Base-by-base conservation (phyloP, 2,888 invertebrate species). In the Pantelozetes paolii region DNA sequence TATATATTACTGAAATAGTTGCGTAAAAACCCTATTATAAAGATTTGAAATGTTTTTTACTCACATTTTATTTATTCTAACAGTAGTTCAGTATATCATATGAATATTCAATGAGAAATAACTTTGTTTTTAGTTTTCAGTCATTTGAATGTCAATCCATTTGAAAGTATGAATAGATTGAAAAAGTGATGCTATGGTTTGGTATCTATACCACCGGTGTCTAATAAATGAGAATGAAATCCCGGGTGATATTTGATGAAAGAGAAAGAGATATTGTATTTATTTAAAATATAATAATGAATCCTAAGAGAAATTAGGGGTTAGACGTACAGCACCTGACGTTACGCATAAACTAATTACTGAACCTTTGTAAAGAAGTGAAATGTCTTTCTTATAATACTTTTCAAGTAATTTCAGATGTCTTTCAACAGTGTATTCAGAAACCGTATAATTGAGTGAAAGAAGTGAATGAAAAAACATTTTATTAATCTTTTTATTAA, bases 281-380 rank as follows among this genome's bases (percentile, higher is more conserved):
- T 40, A 64, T 64, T 64, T 64, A 64, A 57, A 62, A 64, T 64
- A 40, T 64, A 64, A 64, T 64, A 64, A 64, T 64, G 40, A 8
- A 2, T 64, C 64, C 40, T 40, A 23, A 9, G 64, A 69, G 69
- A 45, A 69, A 42, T 6, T 20, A 1, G 9, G 26, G 23, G 18
- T 26, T 3, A 45, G 13, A 26, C 18, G 42, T 26, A 69, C 20
- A n/a, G n/a, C n/a, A n/a, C n/a, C n/a, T n/a, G n/a, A n/a, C 48
- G 9, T 48, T 48, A 48, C 48, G n/a, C 15, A n/a, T 48, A 15
- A 48, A 48, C 3, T 48, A 48, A 9, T 48, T 36, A 36, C 5
- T 36, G 9, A 36, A 36, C 5, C 9, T 36, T 36, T 36, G 9
- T 36, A 36, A 36, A 9, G n/a, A n/a, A n/a, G n/a, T n/a, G n/a